A percentile compares a stretch with the other conserved stretches of the same genome.
phyloP scores from a whole-genome alignment of 2,113 vertebrate species.

The Equus przewalskii region DNA sequence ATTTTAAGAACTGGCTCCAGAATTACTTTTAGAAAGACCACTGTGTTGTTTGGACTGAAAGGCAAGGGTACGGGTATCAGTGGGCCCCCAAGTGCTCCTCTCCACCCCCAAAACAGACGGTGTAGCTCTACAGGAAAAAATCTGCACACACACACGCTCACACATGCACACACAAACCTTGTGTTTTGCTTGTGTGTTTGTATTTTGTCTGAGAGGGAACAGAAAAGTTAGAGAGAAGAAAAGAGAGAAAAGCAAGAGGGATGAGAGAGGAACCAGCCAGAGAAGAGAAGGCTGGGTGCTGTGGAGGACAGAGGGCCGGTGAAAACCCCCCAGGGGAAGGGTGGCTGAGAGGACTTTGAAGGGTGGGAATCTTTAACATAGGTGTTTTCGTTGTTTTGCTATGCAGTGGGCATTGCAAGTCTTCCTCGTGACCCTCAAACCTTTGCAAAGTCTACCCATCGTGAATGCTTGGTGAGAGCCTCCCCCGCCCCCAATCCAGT shows the following conservation, averaged over 20 bases:
- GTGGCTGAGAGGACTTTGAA: background rate
- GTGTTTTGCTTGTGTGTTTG: background rate
- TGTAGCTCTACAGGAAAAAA: background rate
- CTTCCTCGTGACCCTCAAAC: background rate
- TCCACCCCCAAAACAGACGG: background rate
- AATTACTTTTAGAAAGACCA: background rate
- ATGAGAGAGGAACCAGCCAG: background rate
- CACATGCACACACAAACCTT: background rate
- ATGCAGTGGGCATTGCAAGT: background rate
- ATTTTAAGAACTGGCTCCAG: background rate
- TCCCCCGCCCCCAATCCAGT: rapidly evolving
- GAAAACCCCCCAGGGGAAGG: background rate
- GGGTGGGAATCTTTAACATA: background rate
- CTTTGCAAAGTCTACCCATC: background rate
- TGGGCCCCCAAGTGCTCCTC: background rate
- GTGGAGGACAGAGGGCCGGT: rapidly evolving
- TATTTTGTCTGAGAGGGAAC: background rate
- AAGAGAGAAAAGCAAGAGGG: background rate
- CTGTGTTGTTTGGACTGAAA: background rate
- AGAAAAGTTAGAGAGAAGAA: background rate
- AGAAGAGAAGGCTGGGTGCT: background rate
- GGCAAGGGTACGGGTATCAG: background rate
- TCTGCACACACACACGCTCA: too few species aligned
- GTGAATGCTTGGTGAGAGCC: background rate
- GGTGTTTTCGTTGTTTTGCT: background rate